Percentiles rank a stretch among this genome's conserved stretches.
Conservation (phyloP, 2,888 invertebrate genomes). For the Parochlus steinenii region DNA sequence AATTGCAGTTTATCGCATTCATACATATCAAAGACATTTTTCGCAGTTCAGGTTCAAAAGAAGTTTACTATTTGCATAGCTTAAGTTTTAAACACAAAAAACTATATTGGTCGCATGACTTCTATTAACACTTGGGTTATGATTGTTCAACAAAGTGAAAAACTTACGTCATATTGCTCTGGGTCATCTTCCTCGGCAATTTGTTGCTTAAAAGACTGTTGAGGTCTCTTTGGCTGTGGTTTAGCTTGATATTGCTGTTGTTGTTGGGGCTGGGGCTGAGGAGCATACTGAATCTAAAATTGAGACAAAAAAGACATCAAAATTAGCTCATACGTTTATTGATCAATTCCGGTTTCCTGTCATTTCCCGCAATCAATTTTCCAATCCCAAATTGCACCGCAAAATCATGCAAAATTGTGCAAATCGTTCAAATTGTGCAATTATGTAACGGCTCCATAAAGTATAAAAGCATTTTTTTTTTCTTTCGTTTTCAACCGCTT, state of each 20-base stretch:
- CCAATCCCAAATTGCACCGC: slow-evolving; percentile 1
- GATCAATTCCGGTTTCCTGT: neutral
- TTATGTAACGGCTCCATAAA: too few relatives aligned
- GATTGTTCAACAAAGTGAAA: neutral
- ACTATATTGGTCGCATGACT: neutral
- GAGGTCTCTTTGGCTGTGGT: neutral
- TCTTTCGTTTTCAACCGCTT: neutral
- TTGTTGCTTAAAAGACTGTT: neutral
- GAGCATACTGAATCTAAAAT: slow-evolving; percentile 7
- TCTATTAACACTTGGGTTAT: neutral
- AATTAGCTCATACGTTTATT: too few relatives aligned
- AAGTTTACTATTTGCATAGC: too few relatives aligned
- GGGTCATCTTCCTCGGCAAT: slow-evolving; percentile 2
- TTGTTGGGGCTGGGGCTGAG: too few relatives aligned
- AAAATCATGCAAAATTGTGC: too few relatives aligned
- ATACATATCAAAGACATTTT: too few relatives aligned
- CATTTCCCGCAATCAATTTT: neutral
- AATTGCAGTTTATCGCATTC: too few relatives aligned
- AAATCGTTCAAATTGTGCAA: too few relatives aligned
- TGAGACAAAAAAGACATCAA: neutral
- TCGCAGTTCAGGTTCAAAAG: too few relatives aligned
- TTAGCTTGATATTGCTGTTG: slow-evolving; percentile 6
- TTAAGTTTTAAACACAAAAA: neutral
- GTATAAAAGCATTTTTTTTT: too few relatives aligned
- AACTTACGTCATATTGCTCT: slow-evolving; percentile 12